Conservation (phyloP, 2,113 vertebrate genomes). For the Tenrec ecaudatus region DNA sequence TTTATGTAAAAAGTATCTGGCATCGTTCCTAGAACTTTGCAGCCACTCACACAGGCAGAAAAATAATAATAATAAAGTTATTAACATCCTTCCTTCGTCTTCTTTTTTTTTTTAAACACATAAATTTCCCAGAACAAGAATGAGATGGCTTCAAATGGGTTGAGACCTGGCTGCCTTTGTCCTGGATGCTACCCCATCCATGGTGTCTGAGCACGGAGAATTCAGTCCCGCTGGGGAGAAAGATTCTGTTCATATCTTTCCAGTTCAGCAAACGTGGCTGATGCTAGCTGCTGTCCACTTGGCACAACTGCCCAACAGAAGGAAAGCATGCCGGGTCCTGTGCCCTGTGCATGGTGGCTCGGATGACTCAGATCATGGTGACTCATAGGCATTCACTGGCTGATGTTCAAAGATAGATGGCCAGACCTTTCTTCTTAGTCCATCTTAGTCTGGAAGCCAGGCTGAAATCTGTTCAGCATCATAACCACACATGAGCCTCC, state of each 20-base stretch:
- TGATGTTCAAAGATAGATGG: neutral
- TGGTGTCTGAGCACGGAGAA: neutral
- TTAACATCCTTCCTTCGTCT: neutral
- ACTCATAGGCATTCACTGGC: neutral
- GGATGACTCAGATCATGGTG: neutral
- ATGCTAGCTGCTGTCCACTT: neutral
- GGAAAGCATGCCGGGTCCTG: neutral
- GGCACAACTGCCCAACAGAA: neutral
- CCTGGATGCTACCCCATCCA: neutral
- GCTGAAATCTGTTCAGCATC: neutral
- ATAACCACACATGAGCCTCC: neutral
- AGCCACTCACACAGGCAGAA: neutral
- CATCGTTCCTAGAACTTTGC: neutral
- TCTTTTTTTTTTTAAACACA: neutral
- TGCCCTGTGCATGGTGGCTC: neutral
- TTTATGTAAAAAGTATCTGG: conserved; percentile 6
- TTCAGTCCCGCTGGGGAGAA: neutral
- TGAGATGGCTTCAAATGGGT: neutral
- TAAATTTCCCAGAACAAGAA: conserved; percentile 31
- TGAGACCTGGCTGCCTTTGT: neutral
- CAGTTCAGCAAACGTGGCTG: neutral
- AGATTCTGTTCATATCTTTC: neutral
- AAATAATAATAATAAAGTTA: neutral
- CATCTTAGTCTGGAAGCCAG: neutral
- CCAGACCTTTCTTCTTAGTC: neutral